These are phyloP conservation scores for Vanacampus margaritifer DNA, from an alignment of 2,113 vertebrate genomes.

Conservation along the genomic window DNA sequence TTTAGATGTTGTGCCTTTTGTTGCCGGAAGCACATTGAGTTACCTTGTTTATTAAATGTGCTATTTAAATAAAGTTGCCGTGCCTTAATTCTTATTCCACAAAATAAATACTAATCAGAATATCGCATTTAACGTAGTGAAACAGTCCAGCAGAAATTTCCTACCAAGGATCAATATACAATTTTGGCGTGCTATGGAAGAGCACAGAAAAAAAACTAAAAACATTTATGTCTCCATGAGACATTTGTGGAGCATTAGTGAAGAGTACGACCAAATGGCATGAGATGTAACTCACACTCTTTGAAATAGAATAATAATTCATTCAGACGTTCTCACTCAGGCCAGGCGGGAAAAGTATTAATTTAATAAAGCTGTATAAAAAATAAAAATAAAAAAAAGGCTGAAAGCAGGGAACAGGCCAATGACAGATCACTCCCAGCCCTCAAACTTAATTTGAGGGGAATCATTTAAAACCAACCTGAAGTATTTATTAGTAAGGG, in stretches of 20 bases:
- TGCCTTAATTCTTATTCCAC: too few relatives aligned
- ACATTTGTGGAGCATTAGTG: slow-evolving; percentile 47
- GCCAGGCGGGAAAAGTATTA: slow-evolving; percentile 58
- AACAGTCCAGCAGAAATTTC: not conserved
- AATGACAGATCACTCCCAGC: slow-evolving; percentile 66
- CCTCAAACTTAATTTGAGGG: slow-evolving; percentile 64
- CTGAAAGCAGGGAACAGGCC: slow-evolving; percentile 57
- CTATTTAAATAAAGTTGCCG: too few relatives aligned
- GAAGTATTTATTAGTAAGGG: slow-evolving; percentile 64
- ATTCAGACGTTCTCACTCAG: slow-evolving; percentile 53
- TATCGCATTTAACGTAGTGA: too few relatives aligned
- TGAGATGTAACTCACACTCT: slow-evolving; percentile 41
- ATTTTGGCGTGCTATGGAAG: not conserved
- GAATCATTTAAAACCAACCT: slow-evolving; percentile 64
- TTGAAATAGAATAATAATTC: slow-evolving; percentile 62
- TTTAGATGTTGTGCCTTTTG: too few relatives aligned
- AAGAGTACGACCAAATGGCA: slow-evolving; percentile 17
- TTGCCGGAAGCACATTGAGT: too few relatives aligned
- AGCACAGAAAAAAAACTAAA: not conserved
- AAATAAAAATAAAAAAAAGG: too few relatives aligned
- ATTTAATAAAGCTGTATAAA: slow-evolving; percentile 72
- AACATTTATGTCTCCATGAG: not conserved
- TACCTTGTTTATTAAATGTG: too few relatives aligned
- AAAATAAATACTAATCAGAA: too few relatives aligned
- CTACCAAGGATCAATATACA: not conserved